Conservation (phyloP, 2,113 vertebrate species). For the Scomber scombrus region DNA sequence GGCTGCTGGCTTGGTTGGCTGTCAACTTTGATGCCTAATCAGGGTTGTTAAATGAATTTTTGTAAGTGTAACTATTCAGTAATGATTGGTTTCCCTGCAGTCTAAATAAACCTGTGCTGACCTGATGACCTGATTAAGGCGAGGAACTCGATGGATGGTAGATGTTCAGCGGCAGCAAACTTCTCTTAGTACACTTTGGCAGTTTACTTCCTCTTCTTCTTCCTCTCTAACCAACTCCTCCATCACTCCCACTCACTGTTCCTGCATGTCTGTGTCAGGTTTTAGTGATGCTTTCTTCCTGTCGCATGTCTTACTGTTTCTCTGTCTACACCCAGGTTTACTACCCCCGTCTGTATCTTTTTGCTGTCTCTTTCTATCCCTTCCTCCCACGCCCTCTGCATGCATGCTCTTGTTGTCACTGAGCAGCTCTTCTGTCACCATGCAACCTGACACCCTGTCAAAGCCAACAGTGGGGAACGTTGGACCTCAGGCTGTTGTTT, state of each 20-base stretch:
- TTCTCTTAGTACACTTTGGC: conserved; percentile 17
- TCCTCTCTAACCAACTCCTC: not conserved
- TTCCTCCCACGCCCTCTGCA: conserved; percentile 42
- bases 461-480: conserved; percentile 34
- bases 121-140: conserved; percentile 18
- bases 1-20: conserved; percentile 25
- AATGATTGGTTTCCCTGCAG: conserved; percentile 35
- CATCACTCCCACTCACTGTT: conserved; percentile 39
- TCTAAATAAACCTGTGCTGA: conserved; percentile 29
- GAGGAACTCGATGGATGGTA: conserved; percentile 1
- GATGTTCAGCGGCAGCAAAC: conserved; percentile 19
- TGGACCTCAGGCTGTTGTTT: conserved; percentile 48
- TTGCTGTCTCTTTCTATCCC: conserved; percentile 11
- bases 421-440: conserved; percentile 46
- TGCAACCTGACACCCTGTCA: conserved; percentile 53
- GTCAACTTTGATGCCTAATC: conserved; percentile 13
- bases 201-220: not conserved
- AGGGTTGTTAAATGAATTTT: no score
- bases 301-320: conserved; percentile 20
- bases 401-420: conserved; percentile 34
- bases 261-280: conserved; percentile 10
- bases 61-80: conserved; percentile 18
- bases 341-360: not conserved
- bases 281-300: conserved; percentile 30
- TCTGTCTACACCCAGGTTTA: conserved; percentile 22